phyloP scores from a whole-genome alignment of 2,888 invertebrate species.

The Nomada fabriciana region DNA sequence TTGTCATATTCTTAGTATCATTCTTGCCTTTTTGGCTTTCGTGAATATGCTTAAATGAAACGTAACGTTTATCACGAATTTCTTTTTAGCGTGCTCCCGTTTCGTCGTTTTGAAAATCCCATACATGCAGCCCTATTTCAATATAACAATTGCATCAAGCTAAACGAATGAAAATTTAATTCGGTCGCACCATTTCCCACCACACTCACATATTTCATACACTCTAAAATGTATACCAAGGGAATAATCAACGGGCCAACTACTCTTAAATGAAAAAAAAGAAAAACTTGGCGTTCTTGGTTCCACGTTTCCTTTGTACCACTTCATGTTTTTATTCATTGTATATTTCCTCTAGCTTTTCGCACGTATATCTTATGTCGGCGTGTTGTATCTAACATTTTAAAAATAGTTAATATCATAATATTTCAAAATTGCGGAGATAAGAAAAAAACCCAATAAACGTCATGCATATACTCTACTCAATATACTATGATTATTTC shows the following conservation, averaged over 20 bases:
- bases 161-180: slow-evolving; percentile 30
- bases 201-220: slow-evolving; percentile 3
- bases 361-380: background rate
- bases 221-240: background rate
- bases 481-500: too few species aligned
- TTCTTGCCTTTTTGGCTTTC: background rate
- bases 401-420: too few species aligned
- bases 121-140: slow-evolving; percentile 14
- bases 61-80: background rate
- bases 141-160: slow-evolving; percentile 14
- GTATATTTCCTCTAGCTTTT: too few species aligned
- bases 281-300: background rate
- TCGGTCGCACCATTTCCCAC: slow-evolving; percentile 1
- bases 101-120: background rate
- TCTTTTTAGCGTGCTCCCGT: background rate
- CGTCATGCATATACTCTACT: too few species aligned
- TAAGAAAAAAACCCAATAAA: too few species aligned
- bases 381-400: too few species aligned
- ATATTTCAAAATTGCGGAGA: too few species aligned
- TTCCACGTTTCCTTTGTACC: background rate
- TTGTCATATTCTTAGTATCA: background rate
- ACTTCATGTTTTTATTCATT: background rate
- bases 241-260: slow-evolving; percentile 34
- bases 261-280: slow-evolving; percentile 14
- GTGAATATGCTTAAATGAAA: background rate